phyloP scores from a whole-genome alignment of 2,797 vertebrate species.

The Acipenser oxyrinchus region DNA sequence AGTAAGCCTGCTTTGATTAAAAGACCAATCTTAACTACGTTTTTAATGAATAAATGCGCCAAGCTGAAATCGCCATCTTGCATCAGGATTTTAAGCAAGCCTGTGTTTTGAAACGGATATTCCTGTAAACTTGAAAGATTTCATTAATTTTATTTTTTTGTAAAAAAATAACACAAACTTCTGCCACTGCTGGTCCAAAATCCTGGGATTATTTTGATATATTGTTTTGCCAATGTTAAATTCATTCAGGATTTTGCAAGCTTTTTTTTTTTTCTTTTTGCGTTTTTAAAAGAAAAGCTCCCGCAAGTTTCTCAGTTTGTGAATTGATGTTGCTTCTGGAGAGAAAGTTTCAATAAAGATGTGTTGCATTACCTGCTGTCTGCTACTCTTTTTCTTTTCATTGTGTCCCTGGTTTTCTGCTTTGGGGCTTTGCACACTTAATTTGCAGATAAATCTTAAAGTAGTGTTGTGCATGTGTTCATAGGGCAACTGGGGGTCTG shows the following conservation, averaged over 20 bases:
- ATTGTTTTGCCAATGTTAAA: slow-evolving; percentile 27
- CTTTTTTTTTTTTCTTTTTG: slow-evolving; percentile 32
- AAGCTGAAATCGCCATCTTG: slow-evolving; percentile 53
- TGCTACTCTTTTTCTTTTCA: slow-evolving; percentile 27
- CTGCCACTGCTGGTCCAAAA: slow-evolving; percentile 56
- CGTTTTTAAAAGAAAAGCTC: slow-evolving; percentile 46
- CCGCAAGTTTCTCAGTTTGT: slow-evolving; percentile 56
- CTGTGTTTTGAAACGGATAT: slow-evolving; percentile 64
- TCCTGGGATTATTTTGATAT: slow-evolving; percentile 37
- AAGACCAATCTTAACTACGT: slow-evolving; percentile 45
- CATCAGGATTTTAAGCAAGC: slow-evolving; percentile 52
- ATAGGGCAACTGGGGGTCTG: too few species aligned
- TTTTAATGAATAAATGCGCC: slow-evolving; percentile 50
- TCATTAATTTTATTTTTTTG: slow-evolving; percentile 79
- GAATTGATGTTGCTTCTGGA: slow-evolving; percentile 68
- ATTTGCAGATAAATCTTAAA: too few species aligned
- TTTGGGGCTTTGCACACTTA: slow-evolving; percentile 17
- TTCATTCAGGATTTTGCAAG: slow-evolving; percentile 39
- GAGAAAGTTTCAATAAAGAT: slow-evolving; percentile 76
- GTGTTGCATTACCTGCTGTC: slow-evolving; percentile 61
- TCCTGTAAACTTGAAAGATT: slow-evolving; percentile 82
- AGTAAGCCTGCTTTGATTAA: slow-evolving; percentile 57
- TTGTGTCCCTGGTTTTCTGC: slow-evolving; percentile 11
- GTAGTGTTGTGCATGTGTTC: too few species aligned
- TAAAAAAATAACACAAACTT: slow-evolving; percentile 72